Conservation (phyloP, 2,113 vertebrate genomes). For the Oreochromis niloticus region DNA sequence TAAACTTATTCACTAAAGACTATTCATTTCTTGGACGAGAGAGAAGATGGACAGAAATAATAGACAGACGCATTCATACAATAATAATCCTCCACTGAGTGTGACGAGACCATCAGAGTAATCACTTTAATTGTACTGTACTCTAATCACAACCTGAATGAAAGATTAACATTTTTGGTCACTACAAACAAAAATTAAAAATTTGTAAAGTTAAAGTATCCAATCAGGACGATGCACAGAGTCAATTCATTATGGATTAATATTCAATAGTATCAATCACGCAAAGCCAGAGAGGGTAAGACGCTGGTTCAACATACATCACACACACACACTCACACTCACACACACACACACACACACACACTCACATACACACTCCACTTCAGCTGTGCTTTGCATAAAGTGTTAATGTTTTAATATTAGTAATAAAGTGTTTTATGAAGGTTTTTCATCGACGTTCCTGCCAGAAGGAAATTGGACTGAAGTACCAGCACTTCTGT, state of each 20-base stretch:
- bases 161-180: neutral
- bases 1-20: constrained; percentile 4
- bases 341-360: no score
- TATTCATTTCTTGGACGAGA: constrained; percentile 23
- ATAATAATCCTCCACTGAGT: neutral
- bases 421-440: neutral
- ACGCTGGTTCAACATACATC: neutral
- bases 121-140: neutral
- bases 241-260: neutral
- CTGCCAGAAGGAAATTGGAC: neutral
- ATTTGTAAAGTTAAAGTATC: neutral
- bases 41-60: neutral
- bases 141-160: neutral
- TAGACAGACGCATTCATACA: neutral
- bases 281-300: neutral
- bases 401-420: neutral
- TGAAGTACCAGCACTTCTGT: neutral
- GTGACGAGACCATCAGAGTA: neutral
- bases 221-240: neutral
- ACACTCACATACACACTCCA: no score
- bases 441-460: neutral
- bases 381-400: neutral
- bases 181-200: neutral
- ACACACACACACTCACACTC: neutral
- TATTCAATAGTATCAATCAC: neutral